A percentile compares a stretch with the other conserved stretches of the same genome.
Evolutionary conservation across 2,888 invertebrate genomes (phyloP).

Genomic region (Hirtodrosophila trivittata): DNA sequence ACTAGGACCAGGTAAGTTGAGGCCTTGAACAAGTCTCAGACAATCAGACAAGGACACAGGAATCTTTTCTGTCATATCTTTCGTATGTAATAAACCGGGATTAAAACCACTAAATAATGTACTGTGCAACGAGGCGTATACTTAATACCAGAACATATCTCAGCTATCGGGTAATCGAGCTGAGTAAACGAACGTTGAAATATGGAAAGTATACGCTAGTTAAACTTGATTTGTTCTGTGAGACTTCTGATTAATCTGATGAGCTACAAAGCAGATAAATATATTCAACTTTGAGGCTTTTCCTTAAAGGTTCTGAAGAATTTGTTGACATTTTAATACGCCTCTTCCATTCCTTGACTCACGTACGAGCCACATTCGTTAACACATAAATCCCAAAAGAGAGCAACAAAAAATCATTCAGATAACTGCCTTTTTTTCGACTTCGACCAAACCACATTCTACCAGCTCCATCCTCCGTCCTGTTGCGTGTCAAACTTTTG

Average conservation of each 20-base stretch:
- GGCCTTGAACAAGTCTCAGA: not conserved
- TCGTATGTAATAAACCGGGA: not conserved
- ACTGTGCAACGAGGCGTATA: not conserved
- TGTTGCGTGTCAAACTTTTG: constrained; percentile 40
- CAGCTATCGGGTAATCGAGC: not conserved
- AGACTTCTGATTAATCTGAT: too few relatives aligned
- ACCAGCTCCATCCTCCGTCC: constrained; percentile 17
- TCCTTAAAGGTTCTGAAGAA: not conserved
- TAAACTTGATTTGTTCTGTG: too few relatives aligned
- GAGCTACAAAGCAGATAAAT: too few relatives aligned
- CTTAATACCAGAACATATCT: too few relatives aligned
- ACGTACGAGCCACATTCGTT: constrained; percentile 9
- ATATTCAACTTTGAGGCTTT: too few relatives aligned
- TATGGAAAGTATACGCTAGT: too few relatives aligned
- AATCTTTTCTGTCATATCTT: not conserved
- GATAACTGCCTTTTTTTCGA: constrained; percentile 14
- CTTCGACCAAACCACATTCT: constrained; percentile 6
- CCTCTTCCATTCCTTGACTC: not conserved
- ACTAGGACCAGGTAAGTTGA: not conserved
- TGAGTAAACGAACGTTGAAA: too few relatives aligned
- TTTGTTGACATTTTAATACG: too few relatives aligned
- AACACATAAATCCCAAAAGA: constrained; percentile 32
- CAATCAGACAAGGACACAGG: not conserved
- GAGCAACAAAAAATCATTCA: constrained; percentile 13
- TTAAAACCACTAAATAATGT: not conserved